Conservation (phyloP, 2,888 invertebrate genomes). For the Synanthedon formicaeformis region DNA sequence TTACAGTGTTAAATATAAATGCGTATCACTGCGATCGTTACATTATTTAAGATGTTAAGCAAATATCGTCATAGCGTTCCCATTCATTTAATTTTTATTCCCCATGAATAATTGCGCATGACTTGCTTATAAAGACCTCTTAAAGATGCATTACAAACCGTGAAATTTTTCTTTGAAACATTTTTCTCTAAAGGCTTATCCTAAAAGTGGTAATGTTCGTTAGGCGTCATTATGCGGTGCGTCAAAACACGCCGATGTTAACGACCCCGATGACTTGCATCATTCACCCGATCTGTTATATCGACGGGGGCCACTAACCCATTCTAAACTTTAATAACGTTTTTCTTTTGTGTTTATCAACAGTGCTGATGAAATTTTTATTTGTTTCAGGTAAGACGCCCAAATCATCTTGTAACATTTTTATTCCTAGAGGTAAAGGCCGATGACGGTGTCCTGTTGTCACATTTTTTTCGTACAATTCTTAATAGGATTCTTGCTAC, state of each 20-base stretch:
- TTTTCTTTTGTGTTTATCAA: constrained; percentile 1
- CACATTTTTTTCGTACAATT: too few species aligned
- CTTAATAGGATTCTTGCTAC: too few species aligned
- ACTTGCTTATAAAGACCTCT: constrained; percentile 10
- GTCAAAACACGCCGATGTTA: constrained; percentile 50
- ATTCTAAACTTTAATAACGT: constrained; percentile 13
- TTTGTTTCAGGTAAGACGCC: constrained; percentile 18
- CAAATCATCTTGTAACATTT: background rate
- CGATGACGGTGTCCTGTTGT: too few species aligned
- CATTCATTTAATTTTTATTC: background rate
- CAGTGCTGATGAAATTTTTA: constrained; percentile 4
- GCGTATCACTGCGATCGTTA: background rate
- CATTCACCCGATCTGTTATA: constrained; percentile 41
- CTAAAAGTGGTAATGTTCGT: background rate
- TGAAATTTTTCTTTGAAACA: constrained; percentile 11
- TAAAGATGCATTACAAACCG: constrained; percentile 14
- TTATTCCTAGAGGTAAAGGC: too few species aligned
- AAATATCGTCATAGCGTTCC: background rate
- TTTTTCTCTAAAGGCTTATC: constrained; percentile 5
- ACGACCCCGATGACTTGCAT: constrained; percentile 60
- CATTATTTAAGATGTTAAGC: background rate
- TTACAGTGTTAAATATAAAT: constrained; percentile 11
- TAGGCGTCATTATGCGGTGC: constrained; percentile 37
- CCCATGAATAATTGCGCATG: constrained; percentile 5
- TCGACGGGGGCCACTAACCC: constrained; percentile 31